Evolutionary conservation across 2,797 vertebrate species (phyloP), one percentile per base, ranked within the genome.

Genomic region (Adrianichthys oophorus): DNA sequence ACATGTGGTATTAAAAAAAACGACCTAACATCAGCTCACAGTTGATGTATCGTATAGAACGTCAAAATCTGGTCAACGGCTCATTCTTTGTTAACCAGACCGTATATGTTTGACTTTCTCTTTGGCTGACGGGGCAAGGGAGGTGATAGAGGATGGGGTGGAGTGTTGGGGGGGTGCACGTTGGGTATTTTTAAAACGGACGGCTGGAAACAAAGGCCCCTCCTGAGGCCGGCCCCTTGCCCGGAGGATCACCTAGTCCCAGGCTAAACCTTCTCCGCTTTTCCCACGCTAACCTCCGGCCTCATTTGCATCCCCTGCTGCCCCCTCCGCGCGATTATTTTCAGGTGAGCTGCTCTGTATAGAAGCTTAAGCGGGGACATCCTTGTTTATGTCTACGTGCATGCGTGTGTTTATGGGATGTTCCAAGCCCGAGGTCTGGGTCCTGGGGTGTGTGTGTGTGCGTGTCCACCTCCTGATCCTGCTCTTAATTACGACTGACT

Each of bases 281-380:
- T 96, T 97, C 96, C 95, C 96, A 97, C 95, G 94, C 95, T 96
- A 96, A 97, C 95, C 95, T 94, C 92, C 82, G 92, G 94, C 93
- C 94, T 96, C 93, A 95, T 96, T 97, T 96, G 94, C 94, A 96
- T 98, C 93, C 92, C 69, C 79, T 80, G 92, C 93, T 92, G 91
- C 95, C 94, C 93, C 10, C 93, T 94, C 92, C 89, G 82, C 92
- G 94, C 93, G 91, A 97, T 97, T 98, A 98, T 93, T 93, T 97
- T 97, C 96, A 98, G 96, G 96, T 98, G 95, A 97, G 94, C 93
- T 96, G 95, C 93, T 97, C 95, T 95, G 91, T 96, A 97, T 95
- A 93, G 92, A 72, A 85, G 92, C 93, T 78, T 80, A 55, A 76
- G 76, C 64, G 78, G 76, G 79, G 66, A 15, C 52, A 52, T 75